phyloP scores from a whole-genome alignment of 2,797 vertebrate genomes.

The Nyctibius grandis region DNA sequence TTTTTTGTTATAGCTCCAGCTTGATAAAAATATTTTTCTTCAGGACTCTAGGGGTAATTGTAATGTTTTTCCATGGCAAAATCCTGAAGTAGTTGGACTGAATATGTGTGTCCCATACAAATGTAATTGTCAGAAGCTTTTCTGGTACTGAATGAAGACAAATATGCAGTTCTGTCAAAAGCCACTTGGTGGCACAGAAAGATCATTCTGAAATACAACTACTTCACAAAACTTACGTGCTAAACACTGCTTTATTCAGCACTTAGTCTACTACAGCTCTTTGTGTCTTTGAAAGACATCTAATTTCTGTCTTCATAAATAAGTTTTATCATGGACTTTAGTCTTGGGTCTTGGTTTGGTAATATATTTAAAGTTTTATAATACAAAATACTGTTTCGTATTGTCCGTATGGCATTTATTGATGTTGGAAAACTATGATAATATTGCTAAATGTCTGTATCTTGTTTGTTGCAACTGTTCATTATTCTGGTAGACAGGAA shows the following conservation, averaged over 20 bases:
- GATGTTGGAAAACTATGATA: neutral
- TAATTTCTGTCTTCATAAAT: neutral
- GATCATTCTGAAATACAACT: neutral
- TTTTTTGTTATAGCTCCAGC: neutral
- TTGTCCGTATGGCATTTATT: neutral
- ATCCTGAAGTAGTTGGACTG: neutral
- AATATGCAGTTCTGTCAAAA: neutral
- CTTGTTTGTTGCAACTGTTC: neutral
- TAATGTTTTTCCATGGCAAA: neutral
- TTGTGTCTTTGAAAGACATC: neutral
- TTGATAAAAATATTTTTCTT: neutral
- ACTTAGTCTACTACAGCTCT: neutral
- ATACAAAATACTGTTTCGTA: neutral
- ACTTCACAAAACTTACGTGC: fast-evolving
- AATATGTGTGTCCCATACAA: neutral
- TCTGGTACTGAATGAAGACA: neutral
- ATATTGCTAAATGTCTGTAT: neutral
- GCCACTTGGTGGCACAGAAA: conserved; percentile 22
- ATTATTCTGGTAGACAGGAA: neutral
- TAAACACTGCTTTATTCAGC: neutral
- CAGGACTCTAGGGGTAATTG: neutral
- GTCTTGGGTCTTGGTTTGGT: neutral
- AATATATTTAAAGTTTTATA: neutral
- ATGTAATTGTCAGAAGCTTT: neutral
- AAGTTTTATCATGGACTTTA: neutral